Evolutionary conservation across 2,888 invertebrate genomes (phyloP).

Genomic region (Polymixis flavicincta): DNA sequence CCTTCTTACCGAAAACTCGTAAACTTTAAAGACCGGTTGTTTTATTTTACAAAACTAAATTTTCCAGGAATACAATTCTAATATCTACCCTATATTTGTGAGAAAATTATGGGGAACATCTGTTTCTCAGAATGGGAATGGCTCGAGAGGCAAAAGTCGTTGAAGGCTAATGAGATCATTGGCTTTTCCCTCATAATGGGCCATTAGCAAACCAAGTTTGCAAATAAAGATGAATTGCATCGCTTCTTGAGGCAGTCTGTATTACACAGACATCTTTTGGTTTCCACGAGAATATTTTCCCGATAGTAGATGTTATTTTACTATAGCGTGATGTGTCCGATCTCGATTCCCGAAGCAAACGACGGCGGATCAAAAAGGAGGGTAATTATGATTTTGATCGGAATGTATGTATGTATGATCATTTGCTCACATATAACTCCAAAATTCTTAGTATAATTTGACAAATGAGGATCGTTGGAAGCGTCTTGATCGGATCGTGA

Average conservation of each 20-base stretch:
- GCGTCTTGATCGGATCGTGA: too few relatives aligned
- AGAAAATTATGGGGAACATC: constrained; percentile 33
- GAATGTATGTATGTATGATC: too few relatives aligned
- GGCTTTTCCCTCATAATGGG: constrained; percentile 19
- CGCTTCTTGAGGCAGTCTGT: constrained; percentile 9
- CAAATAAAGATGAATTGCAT: constrained; percentile 33
- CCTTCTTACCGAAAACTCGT: neutral
- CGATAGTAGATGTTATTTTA: neutral
- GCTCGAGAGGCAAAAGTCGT: neutral
- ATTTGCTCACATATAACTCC: too few relatives aligned
- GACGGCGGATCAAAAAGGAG: too few relatives aligned
- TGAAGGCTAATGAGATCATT: constrained; percentile 31
- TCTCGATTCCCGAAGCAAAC: too few relatives aligned
- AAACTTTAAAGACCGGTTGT: neutral
- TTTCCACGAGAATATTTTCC: neutral
- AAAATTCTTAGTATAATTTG: too few relatives aligned
- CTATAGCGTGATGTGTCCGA: too few relatives aligned
- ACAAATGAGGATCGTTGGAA: too few relatives aligned
- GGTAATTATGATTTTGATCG: too few relatives aligned
- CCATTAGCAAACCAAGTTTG: constrained; percentile 29
- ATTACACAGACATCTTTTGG: neutral
- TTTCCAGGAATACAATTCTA: neutral
- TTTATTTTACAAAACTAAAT: neutral
- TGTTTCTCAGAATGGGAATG: constrained; percentile 12
- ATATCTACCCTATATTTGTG: neutral